Percentiles rank a stretch among this genome's conserved stretches.
These are phyloP conservation scores for Macaca mulatta DNA, from an alignment of 2,113 vertebrate genomes.

Conservation along the genomic window DNA sequence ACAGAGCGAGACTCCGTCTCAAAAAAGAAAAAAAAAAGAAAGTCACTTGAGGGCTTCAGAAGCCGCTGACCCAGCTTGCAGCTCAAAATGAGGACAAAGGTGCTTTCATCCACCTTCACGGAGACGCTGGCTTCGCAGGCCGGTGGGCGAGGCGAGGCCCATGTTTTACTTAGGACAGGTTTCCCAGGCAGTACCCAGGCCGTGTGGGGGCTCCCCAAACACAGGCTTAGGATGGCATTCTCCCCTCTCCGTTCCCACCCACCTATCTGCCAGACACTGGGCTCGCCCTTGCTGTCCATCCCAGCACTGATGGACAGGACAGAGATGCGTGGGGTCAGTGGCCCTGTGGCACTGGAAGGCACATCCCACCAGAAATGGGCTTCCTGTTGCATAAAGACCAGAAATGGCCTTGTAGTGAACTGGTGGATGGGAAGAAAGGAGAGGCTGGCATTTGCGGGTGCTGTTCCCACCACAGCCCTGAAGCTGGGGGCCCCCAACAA, in stretches of 20 bases:
- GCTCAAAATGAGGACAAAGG: neutral
- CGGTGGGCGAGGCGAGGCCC: neutral
- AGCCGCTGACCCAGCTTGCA: rapidly evolving
- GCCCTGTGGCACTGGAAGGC: rapidly evolving
- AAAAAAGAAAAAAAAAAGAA: no score
- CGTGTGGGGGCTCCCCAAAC: no score
- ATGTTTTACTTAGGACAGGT: no score
- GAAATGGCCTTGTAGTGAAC: rapidly evolving
- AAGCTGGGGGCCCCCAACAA: neutral
- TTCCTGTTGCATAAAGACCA: neutral
- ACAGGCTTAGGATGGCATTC: neutral
- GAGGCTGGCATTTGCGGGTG: neutral
- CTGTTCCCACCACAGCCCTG: neutral
- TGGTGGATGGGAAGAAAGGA: neutral
- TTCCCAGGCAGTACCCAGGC: neutral
- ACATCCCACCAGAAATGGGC: neutral
- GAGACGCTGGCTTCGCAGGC: no score
- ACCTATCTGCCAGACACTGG: neutral
- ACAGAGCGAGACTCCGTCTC: no score
- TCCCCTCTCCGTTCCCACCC: rapidly evolving
- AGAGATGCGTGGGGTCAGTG: rapidly evolving
- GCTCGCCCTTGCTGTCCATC: rapidly evolving
- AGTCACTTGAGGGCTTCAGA: neutral
- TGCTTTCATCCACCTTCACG: neutral
- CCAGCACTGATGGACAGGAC: neutral